Evolutionary conservation across 2,888 invertebrate genomes (phyloP).

Genomic region (Malthinus seriepunctatus): DNA sequence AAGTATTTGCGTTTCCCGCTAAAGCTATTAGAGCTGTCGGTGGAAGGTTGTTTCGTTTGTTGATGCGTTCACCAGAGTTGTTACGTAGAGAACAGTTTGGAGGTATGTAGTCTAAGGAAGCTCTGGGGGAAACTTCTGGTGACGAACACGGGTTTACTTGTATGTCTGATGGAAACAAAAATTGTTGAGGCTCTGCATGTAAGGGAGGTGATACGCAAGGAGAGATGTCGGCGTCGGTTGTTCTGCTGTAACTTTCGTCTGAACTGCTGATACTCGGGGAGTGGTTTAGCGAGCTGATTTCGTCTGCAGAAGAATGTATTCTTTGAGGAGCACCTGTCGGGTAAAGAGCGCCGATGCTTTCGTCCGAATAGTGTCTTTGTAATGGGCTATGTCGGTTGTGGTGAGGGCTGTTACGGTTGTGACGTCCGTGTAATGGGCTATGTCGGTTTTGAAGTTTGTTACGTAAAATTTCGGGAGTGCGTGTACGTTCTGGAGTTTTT

Average conservation of each 20-base stretch:
- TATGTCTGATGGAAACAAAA: slow-evolving; percentile 66
- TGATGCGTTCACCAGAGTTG: slow-evolving; percentile 37
- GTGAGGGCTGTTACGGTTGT: slow-evolving; percentile 47
- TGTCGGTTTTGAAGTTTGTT: slow-evolving; percentile 48
- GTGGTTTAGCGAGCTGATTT: slow-evolving; percentile 78
- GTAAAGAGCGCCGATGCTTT: slow-evolving; percentile 60
- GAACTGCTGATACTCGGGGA: slow-evolving; percentile 84
- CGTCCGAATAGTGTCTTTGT: slow-evolving; percentile 69
- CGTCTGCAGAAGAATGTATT: slow-evolving; percentile 80
- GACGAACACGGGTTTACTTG: slow-evolving; percentile 57
- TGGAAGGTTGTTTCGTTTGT: slow-evolving; percentile 54
- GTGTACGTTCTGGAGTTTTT: slow-evolving; percentile 40
- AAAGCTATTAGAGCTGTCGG: slow-evolving; percentile 62
- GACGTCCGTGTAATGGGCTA: slow-evolving; percentile 43
- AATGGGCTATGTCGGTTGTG: slow-evolving; percentile 55
- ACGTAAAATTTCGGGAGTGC: slow-evolving; percentile 44
- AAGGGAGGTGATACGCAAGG: slow-evolving; percentile 57
- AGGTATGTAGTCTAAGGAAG: slow-evolving; percentile 58
- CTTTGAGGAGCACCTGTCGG: slow-evolving; percentile 56
- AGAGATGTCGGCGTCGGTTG: slow-evolving; percentile 71
- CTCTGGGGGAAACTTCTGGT: slow-evolving; percentile 54
- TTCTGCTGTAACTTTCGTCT: slow-evolving; percentile 82
- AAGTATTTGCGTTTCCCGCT: slow-evolving; percentile 55
- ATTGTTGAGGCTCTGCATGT: slow-evolving; percentile 58
- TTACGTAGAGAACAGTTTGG: slow-evolving; percentile 55